Evolutionary conservation across 2,888 invertebrate genomes (phyloP), one percentile per base, ranked within the genome.

Genomic region (Cryptocephalus moraei): DNA sequence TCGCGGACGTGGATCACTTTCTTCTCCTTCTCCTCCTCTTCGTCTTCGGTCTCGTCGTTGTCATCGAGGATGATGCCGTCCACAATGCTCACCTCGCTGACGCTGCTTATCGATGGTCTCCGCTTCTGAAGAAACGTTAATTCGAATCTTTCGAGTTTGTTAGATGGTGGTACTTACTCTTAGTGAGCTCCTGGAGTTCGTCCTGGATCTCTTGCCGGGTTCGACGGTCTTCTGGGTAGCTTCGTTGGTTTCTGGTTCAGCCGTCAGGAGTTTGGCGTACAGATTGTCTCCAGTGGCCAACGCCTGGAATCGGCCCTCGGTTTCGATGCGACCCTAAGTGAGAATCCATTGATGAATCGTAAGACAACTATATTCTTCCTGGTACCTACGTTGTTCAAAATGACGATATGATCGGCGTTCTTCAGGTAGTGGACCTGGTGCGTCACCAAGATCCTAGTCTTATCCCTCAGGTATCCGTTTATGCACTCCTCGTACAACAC

Each of bases 391-490:
- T 80, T 75, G 49, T 77, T 74, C 32, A 86, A 62, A 44, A 85
- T 75, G 40, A 84, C 68, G 41, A 86, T 81, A 32, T 73, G 73
- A 60, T 84, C 81, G 1, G 81, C 84, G 43, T 78, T 73, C 53
- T 80, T 80, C 9, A 86, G 71, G 65, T 84, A 85, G 62, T 91
- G 89, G 11, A 90, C 75, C 67, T 91, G 91, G 73, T 91, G 91
- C 0, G 91, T 91, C 48, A 89, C 86, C 10, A 91, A 76, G 47
- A 91, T 78, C 39, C 85, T 74, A 0, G 86, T 84, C 61, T 81
- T 81, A 4, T 78, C 73, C 40, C 74, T 74, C 53, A 91, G 71
- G 59, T 78, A 79, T 0, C 76, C 78, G 54, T 76, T 77, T 51
- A 89, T 84, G 61, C 88, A 91, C 62, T 85, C 78, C 44, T 88